Percentiles rank a stretch among this genome's conserved stretches.
phyloP scores from a whole-genome alignment of 1,140 invertebrate genomes.

The Copidosoma floridanum region DNA sequence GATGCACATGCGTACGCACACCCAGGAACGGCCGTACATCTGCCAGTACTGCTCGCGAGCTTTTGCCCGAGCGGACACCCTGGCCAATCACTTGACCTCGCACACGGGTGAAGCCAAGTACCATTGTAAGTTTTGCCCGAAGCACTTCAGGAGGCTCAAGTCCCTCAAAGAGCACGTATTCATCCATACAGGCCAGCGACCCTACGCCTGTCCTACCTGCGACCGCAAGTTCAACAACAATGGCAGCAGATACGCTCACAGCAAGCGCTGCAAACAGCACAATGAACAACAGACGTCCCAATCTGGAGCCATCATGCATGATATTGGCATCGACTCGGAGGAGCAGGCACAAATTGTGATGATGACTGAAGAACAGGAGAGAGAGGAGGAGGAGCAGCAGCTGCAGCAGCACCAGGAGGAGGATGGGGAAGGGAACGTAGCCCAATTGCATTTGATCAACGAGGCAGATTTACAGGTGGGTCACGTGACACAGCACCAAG shows the following conservation, averaged over 20 bases:
- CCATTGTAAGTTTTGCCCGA: slow-evolving; percentile 64
- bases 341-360: slow-evolving; percentile 14
- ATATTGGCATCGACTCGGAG: slow-evolving; percentile 25
- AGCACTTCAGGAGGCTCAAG: slow-evolving; percentile 62
- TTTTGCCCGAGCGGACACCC: slow-evolving; percentile 53
- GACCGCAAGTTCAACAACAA: slow-evolving; percentile 55
- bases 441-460: too few species aligned
- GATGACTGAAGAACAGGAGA: slow-evolving; percentile 11
- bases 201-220: slow-evolving; percentile 55
- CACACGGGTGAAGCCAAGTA: slow-evolving; percentile 65
- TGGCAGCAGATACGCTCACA: slow-evolving; percentile 54
- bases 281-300: slow-evolving; percentile 35
- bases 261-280: slow-evolving; percentile 53
- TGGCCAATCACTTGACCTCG: slow-evolving; percentile 56
- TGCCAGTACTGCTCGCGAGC: slow-evolving; percentile 59
- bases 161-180: slow-evolving; percentile 64
- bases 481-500: too few species aligned
- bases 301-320: slow-evolving; percentile 24
- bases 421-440: too few species aligned
- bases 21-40: slow-evolving; percentile 61
- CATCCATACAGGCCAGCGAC: slow-evolving; percentile 62
- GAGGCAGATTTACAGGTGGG: too few species aligned
- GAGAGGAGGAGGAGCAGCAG: slow-evolving; percentile 22
- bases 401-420: slow-evolving; percentile 23
- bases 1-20: slow-evolving; percentile 59